A percentile compares a stretch with the other conserved stretches of the same genome.
Evolutionary conservation across 2,888 invertebrate species (phyloP).

Genomic region (Heliothis peltigera): DNA sequence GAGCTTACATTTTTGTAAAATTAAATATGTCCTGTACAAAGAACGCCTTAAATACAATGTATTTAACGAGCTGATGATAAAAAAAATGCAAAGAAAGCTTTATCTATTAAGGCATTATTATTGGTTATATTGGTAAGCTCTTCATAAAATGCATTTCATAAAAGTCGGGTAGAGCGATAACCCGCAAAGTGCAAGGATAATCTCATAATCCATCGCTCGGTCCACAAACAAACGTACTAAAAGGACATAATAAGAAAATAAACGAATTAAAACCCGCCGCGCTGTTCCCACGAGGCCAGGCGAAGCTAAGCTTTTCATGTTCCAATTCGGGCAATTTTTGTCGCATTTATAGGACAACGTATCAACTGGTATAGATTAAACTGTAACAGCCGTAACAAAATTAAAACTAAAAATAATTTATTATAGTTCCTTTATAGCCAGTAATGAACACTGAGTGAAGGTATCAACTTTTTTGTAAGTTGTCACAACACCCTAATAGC

Average conservation of each 20-base stretch:
- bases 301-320: slow-evolving; percentile 67
- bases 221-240: slow-evolving; percentile 66
- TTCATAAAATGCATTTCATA: slow-evolving; percentile 36
- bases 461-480: background rate
- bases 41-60: background rate
- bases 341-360: slow-evolving; percentile 53
- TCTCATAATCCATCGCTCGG: slow-evolving; percentile 75
- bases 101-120: slow-evolving; percentile 14
- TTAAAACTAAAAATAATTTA: too few relatives aligned
- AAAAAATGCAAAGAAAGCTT: slow-evolving; percentile 8
- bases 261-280: slow-evolving; percentile 74
- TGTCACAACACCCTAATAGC: slow-evolving; percentile 25
- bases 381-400: slow-evolving; percentile 14
- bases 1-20: background rate
- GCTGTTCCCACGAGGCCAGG: slow-evolving; percentile 82
- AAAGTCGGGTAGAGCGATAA: slow-evolving; percentile 52
- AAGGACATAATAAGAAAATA: slow-evolving; percentile 74
- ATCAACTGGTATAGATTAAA: slow-evolving; percentile 5
- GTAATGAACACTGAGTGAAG: background rate
- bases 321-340: slow-evolving; percentile 53
- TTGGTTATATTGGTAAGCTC: slow-evolving; percentile 16
- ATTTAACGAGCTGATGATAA: background rate
- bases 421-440: slow-evolving; percentile 14
- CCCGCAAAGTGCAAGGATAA: slow-evolving; percentile 75
- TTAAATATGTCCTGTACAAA: background rate